Evolutionary conservation across 1,140 invertebrate genomes (phyloP), one percentile per base, ranked within the genome.

Genomic region (Bombus ignitus): DNA sequence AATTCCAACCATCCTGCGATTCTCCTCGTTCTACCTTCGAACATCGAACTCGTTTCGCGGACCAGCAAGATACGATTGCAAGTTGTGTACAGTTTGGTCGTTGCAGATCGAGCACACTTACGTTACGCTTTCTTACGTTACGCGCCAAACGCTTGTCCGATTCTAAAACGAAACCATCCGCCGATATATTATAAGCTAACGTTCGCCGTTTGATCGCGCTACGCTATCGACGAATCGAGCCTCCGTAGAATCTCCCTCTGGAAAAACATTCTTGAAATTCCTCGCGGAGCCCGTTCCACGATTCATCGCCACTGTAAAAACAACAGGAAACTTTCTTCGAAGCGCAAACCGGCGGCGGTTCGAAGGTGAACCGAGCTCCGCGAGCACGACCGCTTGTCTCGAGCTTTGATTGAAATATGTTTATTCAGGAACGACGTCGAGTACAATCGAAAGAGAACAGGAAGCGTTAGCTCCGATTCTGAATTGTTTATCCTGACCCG

Each of bases 341-440:
- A 42, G 70, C 32, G 6, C 10, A 18, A 4, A 32, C 62, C 44
- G 62, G 70, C 53, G 13, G 68, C 28, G 75, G 77, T 73, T 80
- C 59, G 85, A 84, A 87, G 75, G 59, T 83, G 81, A 83, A n/a
- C 1, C 35, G n/a, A 15, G 39, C 57, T 28, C 3, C 73, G 44
- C 44, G 18, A 57, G 22, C 53, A 10, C 22, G 22, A 15, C 57
- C 44, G 42, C 9, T 47, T 66, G 81, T 83, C 81, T 22, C 72
- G 65, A 22, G n/a, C 62, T 82, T 77, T 78, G 88, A 88, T 89
- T 72, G 87, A 88, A 77, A 81, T 42, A 77, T 89, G 88, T 89
- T 89, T 89, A 89, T 75, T 74, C 79, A 89, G 78, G 83, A 76
- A 77, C 85, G 87, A 89, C 88, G 83, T 89, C 44, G 77, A 89